Conservation (phyloP, 2,113 vertebrate species). For the Thalassoma bifasciatum region DNA sequence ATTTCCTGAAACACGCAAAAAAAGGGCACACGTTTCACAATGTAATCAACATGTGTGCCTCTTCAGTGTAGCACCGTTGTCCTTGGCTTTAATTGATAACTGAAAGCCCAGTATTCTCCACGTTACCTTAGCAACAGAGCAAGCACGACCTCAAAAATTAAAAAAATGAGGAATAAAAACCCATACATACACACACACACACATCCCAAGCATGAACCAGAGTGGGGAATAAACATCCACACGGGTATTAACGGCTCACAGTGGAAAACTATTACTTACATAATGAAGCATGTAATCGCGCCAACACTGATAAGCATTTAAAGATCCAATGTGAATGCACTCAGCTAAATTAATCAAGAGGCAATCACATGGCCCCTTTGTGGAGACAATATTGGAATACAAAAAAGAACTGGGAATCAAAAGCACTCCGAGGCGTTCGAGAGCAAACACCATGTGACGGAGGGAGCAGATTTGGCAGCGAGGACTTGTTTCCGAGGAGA, state of each 20-base stretch:
- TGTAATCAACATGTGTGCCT: constrained; percentile 26
- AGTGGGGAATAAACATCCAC: constrained; percentile 49
- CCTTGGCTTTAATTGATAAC: constrained; percentile 78
- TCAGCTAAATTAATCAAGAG: constrained; percentile 64
- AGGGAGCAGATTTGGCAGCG: constrained; percentile 21
- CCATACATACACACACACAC: neutral
- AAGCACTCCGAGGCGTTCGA: constrained; percentile 29
- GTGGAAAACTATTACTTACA: constrained; percentile 56
- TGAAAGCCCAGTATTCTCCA: constrained; percentile 62
- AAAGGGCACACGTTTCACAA: neutral
- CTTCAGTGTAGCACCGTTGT: constrained; percentile 26
- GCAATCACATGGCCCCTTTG: constrained; percentile 50
- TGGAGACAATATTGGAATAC: constrained; percentile 25
- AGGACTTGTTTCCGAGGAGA: neutral
- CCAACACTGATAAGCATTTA: constrained; percentile 59
- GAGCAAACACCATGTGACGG: constrained; percentile 18
- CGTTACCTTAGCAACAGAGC: constrained; percentile 82
- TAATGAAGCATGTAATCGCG: constrained; percentile 68
- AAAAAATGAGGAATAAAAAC: constrained; percentile 43
- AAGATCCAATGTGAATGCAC: constrained; percentile 58
- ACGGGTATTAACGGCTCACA: constrained; percentile 30
- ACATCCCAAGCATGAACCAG: constrained; percentile 1
- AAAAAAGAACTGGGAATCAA: constrained; percentile 35
- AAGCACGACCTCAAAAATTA: constrained; percentile 73
- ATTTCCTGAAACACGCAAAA: neutral